phyloP scores from a whole-genome alignment of 2,888 invertebrate species.

The Hymenopus coronatus region DNA sequence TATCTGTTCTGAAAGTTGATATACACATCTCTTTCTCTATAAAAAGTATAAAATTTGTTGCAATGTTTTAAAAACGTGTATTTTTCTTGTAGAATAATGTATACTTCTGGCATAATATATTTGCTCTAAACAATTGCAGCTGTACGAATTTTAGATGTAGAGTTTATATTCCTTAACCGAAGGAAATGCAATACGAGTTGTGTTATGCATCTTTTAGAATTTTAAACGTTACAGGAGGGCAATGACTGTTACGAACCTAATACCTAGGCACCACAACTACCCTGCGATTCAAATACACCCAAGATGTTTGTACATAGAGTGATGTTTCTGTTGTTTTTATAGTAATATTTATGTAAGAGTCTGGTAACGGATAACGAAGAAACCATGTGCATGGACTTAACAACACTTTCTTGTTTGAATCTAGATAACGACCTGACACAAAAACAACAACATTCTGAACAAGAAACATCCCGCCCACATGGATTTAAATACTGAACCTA shows the following conservation, averaged over 20 bases:
- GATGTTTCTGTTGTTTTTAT: background rate
- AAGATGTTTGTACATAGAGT: background rate
- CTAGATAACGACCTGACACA: conserved; percentile 34
- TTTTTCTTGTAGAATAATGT: too few relatives aligned
- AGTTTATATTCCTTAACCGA: background rate
- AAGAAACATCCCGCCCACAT: background rate
- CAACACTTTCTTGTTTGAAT: background rate
- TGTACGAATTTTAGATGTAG: background rate
- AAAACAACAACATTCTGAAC: background rate
- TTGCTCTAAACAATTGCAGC: background rate
- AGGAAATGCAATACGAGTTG: background rate
- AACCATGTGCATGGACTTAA: background rate
- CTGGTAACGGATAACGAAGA: background rate
- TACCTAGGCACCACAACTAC: background rate
- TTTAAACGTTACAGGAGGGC: background rate
- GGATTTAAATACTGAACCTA: background rate
- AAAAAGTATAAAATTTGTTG: too few relatives aligned
- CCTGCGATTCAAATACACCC: background rate
- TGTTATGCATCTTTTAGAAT: background rate
- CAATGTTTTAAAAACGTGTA: too few relatives aligned
- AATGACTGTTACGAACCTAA: background rate
- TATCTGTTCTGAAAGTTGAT: too few relatives aligned
- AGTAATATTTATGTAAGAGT: background rate
- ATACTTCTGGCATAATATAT: too few relatives aligned
- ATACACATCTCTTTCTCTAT: too few relatives aligned